Conservation (phyloP, 1,140 invertebrate species). For the Thalassaphorura encarpata region DNA sequence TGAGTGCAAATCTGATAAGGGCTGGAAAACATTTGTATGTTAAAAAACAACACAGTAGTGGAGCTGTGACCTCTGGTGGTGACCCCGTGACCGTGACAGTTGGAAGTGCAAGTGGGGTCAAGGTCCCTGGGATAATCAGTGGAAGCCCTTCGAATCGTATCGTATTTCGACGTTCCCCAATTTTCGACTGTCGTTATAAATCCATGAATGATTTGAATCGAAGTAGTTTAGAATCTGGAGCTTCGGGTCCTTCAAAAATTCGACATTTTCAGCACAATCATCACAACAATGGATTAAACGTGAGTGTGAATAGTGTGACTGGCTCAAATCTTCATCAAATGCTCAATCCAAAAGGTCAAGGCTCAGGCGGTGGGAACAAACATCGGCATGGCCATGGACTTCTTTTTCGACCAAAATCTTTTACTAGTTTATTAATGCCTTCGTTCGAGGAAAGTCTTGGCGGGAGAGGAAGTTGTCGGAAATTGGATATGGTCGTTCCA, state of each 20-base stretch:
- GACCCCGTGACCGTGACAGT: background rate
- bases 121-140: conserved; percentile 9
- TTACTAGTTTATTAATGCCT: too few relatives aligned
- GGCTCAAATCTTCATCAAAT: too few relatives aligned
- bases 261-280: conserved; percentile 21
- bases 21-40: conserved; percentile 18
- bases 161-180: conserved; percentile 25
- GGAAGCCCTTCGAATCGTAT: conserved; percentile 25
- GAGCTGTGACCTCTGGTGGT: background rate
- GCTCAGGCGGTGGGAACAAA: too few relatives aligned
- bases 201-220: conserved; percentile 31
- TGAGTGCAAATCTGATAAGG: background rate
- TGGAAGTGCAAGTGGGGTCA: background rate
- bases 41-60: conserved; percentile 6
- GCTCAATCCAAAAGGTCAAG: too few relatives aligned
- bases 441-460: too few relatives aligned
- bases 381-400: too few relatives aligned
- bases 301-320: too few relatives aligned
- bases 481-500: too few relatives aligned
- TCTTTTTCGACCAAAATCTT: too few relatives aligned
- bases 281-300: conserved; percentile 4
- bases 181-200: conserved; percentile 31
- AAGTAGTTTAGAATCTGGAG: conserved; percentile 23
- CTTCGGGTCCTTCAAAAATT: conserved; percentile 2
- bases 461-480: too few relatives aligned